These are phyloP conservation scores for Heliconius hortense DNA, from an alignment of 2,888 invertebrate species.

Conservation along the genomic window DNA sequence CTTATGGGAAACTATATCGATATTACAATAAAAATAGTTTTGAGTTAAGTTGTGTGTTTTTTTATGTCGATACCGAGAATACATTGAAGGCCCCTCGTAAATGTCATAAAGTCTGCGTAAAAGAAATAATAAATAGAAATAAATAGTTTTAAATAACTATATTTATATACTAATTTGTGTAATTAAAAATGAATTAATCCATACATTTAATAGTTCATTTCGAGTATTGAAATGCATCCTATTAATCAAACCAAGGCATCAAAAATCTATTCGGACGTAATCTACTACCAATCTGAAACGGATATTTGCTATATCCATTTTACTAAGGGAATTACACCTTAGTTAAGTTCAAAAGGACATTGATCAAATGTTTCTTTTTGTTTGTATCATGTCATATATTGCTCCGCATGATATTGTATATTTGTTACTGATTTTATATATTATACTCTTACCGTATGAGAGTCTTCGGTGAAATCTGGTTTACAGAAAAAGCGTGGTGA, in stretches of 20 bases:
- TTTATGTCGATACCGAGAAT: no score
- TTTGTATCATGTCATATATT: not conserved
- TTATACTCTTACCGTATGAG: no score
- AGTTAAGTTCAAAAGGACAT: not conserved
- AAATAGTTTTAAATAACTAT: no score
- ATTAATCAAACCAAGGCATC: not conserved
- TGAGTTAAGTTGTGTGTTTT: no score
- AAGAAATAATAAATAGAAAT: not conserved
- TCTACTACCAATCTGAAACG: not conserved
- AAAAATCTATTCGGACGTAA: not conserved
- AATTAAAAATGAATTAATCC: not conserved
- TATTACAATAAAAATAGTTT: no score
- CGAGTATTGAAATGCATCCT: not conserved
- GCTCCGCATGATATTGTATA: not conserved
- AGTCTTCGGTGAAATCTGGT: no score
- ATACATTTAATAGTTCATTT: not conserved
- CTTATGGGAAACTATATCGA: no score
- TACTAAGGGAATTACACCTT: constrained; percentile 1
- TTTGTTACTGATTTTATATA: not conserved
- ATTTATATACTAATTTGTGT: no score
- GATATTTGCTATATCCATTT: not conserved
- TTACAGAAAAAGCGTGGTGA: no score
- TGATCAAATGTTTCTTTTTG: not conserved
- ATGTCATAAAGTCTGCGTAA: not conserved
- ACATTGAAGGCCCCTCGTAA: no score